Conservation (phyloP, 2,888 invertebrate species). For the Callinectes sapidus region DNA sequence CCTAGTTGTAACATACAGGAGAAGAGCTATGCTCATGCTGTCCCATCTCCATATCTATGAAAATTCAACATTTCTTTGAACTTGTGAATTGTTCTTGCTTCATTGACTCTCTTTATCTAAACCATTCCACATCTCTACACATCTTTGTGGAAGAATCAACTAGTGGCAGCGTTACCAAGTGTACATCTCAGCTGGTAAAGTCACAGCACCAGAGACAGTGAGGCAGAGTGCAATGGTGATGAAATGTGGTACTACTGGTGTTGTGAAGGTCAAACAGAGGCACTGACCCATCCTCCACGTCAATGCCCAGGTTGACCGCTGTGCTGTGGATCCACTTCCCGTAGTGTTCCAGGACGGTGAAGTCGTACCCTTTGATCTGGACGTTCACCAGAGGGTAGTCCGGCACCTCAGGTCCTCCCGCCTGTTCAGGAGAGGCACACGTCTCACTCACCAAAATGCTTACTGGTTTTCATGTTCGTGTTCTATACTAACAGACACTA, state of each 20-base stretch:
- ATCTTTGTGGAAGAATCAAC: too few relatives aligned
- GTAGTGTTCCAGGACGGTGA: constrained; percentile 86
- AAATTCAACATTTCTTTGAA: too few relatives aligned
- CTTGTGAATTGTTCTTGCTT: too few relatives aligned
- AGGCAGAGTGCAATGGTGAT: not conserved
- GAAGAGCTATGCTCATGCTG: too few relatives aligned
- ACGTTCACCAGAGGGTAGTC: constrained; percentile 80
- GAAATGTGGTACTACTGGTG: constrained; percentile 57
- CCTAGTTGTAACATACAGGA: too few relatives aligned
- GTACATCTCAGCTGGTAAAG: too few relatives aligned
- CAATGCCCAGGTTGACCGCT: constrained; percentile 84
- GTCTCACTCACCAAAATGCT: not conserved
- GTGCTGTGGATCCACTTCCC: constrained; percentile 86
- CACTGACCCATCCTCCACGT: constrained; percentile 84
- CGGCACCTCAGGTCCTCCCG: constrained; percentile 56
- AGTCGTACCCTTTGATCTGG: constrained; percentile 89
- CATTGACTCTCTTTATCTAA: too few relatives aligned
- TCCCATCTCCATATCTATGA: too few relatives aligned
- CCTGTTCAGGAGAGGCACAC: constrained; percentile 34
- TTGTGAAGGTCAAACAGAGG: not conserved
- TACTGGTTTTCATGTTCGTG: not conserved
- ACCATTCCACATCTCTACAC: too few relatives aligned
- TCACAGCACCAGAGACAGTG: not conserved
- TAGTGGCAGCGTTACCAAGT: too few relatives aligned
- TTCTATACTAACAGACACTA: not conserved